A percentile compares a stretch with the other conserved stretches of the same genome.
These are phyloP conservation scores for Macquaria australasica DNA, from an alignment of 2,113 vertebrate genomes.

Conservation along the genomic window DNA sequence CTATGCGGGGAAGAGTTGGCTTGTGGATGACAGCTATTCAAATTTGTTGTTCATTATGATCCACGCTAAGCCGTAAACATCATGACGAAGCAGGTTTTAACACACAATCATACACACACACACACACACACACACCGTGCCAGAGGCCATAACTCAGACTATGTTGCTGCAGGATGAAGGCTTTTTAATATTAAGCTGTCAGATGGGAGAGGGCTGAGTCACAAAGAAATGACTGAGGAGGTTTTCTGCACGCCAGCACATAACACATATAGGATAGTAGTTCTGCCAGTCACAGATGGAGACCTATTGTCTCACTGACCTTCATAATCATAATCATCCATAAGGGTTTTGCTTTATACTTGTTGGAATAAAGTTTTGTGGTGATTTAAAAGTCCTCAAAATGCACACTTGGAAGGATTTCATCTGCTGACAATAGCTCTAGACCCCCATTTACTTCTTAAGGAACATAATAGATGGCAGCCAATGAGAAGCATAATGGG, in stretches of 20 bases:
- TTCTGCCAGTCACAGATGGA: slow-evolving; percentile 49
- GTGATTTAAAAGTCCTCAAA: slow-evolving; percentile 44
- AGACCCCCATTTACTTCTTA: slow-evolving; percentile 44
- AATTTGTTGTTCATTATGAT: slow-evolving; percentile 67
- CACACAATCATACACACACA: slow-evolving; percentile 40
- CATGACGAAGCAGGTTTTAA: slow-evolving; percentile 73
- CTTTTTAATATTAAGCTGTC: slow-evolving; percentile 75
- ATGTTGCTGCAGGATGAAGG: slow-evolving; percentile 63
- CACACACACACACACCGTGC: slow-evolving; percentile 27
- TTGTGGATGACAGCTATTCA: slow-evolving; percentile 66
- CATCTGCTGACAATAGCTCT: slow-evolving; percentile 17
- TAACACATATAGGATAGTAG: slow-evolving; percentile 2
- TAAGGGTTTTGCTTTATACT: slow-evolving; percentile 34
- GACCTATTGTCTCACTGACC: slow-evolving; percentile 55
- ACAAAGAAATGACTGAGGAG: slow-evolving; percentile 67
- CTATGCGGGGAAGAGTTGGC: slow-evolving; percentile 30
- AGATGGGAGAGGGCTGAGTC: slow-evolving; percentile 55
- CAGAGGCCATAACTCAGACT: slow-evolving; percentile 60
- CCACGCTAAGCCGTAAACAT: slow-evolving; percentile 67
- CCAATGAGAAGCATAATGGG: background rate
- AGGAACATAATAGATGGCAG: slow-evolving; percentile 40
- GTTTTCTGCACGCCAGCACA: slow-evolving; percentile 36
- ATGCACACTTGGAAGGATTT: slow-evolving; percentile 27
- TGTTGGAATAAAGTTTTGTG: slow-evolving; percentile 25
- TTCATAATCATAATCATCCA: slow-evolving; percentile 29